Conservation (phyloP, 2,113 vertebrate genomes). For the Todiramphus chloris region DNA sequence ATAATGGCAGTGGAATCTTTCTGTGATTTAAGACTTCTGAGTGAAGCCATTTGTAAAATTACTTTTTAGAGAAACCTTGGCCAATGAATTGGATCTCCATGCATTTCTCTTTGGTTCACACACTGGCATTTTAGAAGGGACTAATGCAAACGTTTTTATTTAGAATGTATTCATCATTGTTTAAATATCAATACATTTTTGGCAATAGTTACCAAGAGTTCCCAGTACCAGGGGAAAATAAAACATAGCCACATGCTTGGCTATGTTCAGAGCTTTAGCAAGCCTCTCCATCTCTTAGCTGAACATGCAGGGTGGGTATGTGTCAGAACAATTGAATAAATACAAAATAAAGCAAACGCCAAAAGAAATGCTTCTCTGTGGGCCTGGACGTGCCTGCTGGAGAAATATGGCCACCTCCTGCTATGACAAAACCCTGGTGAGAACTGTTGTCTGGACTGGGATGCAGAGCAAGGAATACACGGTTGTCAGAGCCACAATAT, state of each 20-base stretch:
- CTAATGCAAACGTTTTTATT: slow-evolving; percentile 49
- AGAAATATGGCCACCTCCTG: not conserved
- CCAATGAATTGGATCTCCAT: not conserved
- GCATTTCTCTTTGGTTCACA: not conserved
- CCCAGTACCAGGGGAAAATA: slow-evolving; percentile 2
- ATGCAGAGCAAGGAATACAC: not conserved
- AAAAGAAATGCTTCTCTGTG: not conserved
- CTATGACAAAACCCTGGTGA: not conserved
- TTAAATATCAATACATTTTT: slow-evolving; percentile 41
- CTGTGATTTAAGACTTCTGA: not conserved
- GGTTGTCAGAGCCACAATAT: not conserved
- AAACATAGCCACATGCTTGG: slow-evolving; percentile 48
- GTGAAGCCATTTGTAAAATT: not conserved
- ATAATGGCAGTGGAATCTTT: not conserved
- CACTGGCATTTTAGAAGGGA: not conserved
- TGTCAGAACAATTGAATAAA: not conserved
- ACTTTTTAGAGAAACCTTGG: not conserved
- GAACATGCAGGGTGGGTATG: slow-evolving; percentile 25
- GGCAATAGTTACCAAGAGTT: slow-evolving; percentile 24
- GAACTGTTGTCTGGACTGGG: not conserved
- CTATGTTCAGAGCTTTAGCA: slow-evolving; percentile 19
- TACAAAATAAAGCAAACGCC: slow-evolving; percentile 15
- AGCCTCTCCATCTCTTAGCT: slow-evolving; percentile 47
- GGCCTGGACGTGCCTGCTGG: not conserved
- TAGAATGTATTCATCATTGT: slow-evolving; percentile 40